phyloP scores from a whole-genome alignment of 1,140 invertebrate genomes.

The Heterodera schachtii region DNA sequence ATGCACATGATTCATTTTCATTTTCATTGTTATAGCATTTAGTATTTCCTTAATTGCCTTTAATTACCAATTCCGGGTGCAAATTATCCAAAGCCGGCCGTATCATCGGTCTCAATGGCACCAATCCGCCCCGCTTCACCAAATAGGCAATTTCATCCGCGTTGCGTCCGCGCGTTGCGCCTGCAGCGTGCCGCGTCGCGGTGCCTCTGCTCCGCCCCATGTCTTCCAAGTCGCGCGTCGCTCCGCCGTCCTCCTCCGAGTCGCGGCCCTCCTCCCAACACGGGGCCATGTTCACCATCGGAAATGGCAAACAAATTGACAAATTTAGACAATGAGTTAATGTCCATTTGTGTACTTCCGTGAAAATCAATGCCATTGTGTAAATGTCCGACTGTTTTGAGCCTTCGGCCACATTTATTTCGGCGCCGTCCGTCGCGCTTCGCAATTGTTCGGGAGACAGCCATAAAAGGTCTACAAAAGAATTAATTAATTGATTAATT shows the following conservation, averaged over 20 bases:
- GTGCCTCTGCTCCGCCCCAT: background rate
- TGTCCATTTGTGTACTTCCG: no score
- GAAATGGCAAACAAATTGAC: no score
- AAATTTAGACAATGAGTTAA: no score
- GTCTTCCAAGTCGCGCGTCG: background rate
- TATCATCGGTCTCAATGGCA: conserved; percentile 22
- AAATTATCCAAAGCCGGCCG: conserved; percentile 29
- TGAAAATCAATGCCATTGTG: no score
- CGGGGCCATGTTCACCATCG: background rate
- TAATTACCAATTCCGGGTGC: conserved; percentile 29
- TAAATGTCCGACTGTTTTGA: no score
- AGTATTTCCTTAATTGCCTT: background rate
- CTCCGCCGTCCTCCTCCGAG: background rate
- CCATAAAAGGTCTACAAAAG: background rate
- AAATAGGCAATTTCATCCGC: conserved; percentile 35
- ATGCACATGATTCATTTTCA: no score
- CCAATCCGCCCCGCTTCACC: conserved; percentile 33
- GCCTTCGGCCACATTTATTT: background rate
- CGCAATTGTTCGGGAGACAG: conserved; percentile 17
- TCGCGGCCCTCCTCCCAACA: background rate
- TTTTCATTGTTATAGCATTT: no score
- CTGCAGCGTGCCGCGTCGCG: background rate
- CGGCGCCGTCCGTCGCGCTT: background rate
- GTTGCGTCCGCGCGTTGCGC: conserved; percentile 19
- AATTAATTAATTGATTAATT: no score